Evolutionary conservation across 2,797 vertebrate species (phyloP).

Genomic region (Acanthornis magna): DNA sequence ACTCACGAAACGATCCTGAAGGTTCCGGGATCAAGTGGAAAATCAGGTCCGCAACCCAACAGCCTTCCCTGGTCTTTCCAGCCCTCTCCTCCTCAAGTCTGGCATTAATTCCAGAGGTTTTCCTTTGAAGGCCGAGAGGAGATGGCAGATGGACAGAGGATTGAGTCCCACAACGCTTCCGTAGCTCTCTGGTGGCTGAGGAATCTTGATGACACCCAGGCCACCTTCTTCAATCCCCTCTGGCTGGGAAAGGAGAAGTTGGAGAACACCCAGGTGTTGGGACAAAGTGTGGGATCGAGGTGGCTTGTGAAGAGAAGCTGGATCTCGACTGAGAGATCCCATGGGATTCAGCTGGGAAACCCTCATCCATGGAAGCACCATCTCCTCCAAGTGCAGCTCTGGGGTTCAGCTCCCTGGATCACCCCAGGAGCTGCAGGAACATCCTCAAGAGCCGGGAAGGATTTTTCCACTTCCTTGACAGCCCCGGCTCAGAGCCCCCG

Average conservation of each 20-base stretch:
- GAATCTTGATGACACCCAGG: background rate
- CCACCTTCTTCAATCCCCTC: background rate
- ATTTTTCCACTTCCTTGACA: background rate
- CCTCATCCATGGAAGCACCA: background rate
- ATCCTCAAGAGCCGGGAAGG: background rate
- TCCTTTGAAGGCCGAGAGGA: no score
- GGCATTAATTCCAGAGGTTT: background rate
- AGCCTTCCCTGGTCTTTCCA: background rate
- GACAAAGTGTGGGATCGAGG: background rate
- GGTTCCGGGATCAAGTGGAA: background rate
- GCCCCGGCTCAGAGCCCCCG: accelerated
- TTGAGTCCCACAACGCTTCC: background rate
- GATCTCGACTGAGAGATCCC: background rate
- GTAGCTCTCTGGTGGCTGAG: no score
- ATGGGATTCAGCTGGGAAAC: background rate
- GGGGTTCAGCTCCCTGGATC: background rate
- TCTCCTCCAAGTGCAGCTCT: background rate
- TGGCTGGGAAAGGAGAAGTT: background rate
- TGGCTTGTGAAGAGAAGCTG: background rate
- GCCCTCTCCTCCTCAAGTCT: background rate
- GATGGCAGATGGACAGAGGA: no score
- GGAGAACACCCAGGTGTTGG: background rate
- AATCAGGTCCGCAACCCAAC: background rate
- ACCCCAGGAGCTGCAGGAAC: background rate
- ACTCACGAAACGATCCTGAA: accelerated